Conservation (phyloP, 1,140 invertebrate genomes). For the Dreissena rostriformis region DNA sequence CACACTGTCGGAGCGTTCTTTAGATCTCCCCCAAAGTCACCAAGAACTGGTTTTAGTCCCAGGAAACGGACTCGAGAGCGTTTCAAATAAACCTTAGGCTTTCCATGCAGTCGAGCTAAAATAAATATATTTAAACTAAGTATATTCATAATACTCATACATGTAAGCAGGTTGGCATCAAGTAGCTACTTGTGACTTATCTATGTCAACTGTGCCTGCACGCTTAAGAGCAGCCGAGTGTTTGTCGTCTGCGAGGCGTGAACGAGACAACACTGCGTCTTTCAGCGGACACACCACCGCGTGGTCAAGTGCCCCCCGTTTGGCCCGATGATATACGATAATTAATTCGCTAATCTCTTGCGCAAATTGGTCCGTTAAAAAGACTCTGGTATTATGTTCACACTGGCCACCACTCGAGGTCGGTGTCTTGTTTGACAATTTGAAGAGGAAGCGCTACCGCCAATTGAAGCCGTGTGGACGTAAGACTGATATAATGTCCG, state of each 20-base stretch:
- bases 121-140: too few relatives aligned
- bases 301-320: too few relatives aligned
- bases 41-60: too few relatives aligned
- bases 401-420: slow-evolving; percentile 13
- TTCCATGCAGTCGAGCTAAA: too few relatives aligned
- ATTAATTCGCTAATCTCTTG: background rate
- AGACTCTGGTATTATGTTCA: background rate
- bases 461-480: slow-evolving; percentile 12
- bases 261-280: background rate
- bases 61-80: too few relatives aligned
- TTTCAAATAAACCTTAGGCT: too few relatives aligned
- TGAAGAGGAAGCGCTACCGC: slow-evolving; percentile 45
- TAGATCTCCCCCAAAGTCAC: too few relatives aligned
- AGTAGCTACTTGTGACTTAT: background rate
- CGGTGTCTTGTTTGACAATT: slow-evolving; percentile 30
- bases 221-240: background rate
- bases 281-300: too few relatives aligned
- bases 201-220: background rate
- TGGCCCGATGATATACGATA: too few relatives aligned
- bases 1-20: too few relatives aligned
- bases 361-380: background rate
- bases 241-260: background rate
- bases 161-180: background rate
- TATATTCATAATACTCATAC: too few relatives aligned
- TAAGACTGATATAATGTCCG: slow-evolving; percentile 55